Percentiles rank a stretch among this genome's conserved stretches.
phyloP scores from a whole-genome alignment of 2,113 vertebrate genomes.

The Leucopsar rothschildi region DNA sequence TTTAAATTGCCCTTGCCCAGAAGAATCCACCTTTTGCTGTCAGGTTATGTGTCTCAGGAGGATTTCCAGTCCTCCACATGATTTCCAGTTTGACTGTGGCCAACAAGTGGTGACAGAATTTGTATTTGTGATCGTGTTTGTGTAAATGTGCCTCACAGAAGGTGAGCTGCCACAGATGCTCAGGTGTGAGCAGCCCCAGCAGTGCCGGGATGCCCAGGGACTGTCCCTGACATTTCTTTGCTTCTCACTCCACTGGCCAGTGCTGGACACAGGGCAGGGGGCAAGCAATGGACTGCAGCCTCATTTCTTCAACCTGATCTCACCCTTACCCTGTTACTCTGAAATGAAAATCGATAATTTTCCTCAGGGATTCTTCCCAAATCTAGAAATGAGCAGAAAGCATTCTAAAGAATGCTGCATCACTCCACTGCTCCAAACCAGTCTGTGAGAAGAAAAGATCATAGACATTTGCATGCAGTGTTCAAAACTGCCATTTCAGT shows the following conservation, averaged over 20 bases:
- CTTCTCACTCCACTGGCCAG: not conserved
- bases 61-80: not conserved
- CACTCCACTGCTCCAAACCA: fast-evolving
- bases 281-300: not conserved
- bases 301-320: not conserved
- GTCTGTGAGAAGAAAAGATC: not conserved
- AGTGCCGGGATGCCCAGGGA: not conserved
- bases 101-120: not conserved
- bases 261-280: not conserved
- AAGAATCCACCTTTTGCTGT: not conserved
- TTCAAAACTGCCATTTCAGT: not conserved
- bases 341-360: not conserved
- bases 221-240: not conserved
- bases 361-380: not conserved
- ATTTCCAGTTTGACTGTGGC: not conserved
- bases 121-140: not conserved
- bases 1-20: not conserved
- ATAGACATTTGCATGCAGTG: not conserved
- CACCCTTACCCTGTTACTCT: not conserved
- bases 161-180: not conserved
- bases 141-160: not conserved
- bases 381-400: not conserved
- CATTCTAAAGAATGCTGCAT: not conserved
- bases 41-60: not conserved
- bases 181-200: not conserved